Conservation (phyloP, 2,888 invertebrate species). For the Cacoxenus indagator region DNA sequence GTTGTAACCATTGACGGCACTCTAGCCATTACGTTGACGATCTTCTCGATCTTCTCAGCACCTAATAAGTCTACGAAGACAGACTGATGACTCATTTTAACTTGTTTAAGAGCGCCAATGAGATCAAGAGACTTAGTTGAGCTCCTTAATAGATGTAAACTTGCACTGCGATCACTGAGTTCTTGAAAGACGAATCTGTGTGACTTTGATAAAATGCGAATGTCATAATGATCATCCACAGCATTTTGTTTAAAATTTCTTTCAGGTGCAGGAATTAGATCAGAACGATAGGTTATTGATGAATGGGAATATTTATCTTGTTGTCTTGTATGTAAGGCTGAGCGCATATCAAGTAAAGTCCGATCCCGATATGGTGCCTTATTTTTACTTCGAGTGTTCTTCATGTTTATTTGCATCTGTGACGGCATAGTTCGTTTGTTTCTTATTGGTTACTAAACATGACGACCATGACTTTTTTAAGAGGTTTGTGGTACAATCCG, state of each 20-base stretch:
- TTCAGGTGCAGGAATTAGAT: constrained; percentile 53
- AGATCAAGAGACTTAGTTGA: constrained; percentile 72
- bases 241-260: constrained; percentile 53
- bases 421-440: constrained; percentile 55
- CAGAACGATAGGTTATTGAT: constrained; percentile 61
- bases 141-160: constrained; percentile 66
- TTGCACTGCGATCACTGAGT: constrained; percentile 69
- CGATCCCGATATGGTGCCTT: constrained; percentile 69
- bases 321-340: constrained; percentile 35
- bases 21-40: no score
- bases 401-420: constrained; percentile 64
- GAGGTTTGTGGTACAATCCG: no score
- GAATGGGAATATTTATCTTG: constrained; percentile 55
- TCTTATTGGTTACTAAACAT: constrained; percentile 60
- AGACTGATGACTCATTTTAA: constrained; percentile 87
- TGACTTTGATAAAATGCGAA: constrained; percentile 65
- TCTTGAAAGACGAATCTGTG: constrained; percentile 70
- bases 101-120: constrained; percentile 87
- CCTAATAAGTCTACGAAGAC: constrained; percentile 91
- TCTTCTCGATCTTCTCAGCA: no score
- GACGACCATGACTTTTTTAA: constrained; percentile 66
- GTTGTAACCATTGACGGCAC: no score
- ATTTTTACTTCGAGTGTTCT: constrained; percentile 66
- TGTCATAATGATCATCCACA: constrained; percentile 66
- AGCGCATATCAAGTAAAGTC: constrained; percentile 68